Base-by-base conservation (phyloP, 2,888 invertebrate species). In the Cartodere bifasciata region DNA sequence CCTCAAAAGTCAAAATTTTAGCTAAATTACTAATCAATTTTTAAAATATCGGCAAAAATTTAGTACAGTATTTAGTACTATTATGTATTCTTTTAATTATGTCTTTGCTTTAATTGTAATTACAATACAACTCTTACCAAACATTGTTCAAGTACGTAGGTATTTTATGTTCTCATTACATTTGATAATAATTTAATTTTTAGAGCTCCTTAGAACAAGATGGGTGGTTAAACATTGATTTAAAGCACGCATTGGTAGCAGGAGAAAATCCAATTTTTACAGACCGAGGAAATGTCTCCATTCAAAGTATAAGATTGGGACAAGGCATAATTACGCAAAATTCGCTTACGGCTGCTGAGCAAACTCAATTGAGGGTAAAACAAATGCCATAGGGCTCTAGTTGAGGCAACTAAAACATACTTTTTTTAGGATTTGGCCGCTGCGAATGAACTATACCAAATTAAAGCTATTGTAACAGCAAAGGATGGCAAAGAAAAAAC, bases 191-290 rank as follows among this genome's bases (percentile, higher is more conserved):
- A n/a, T n/a, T n/a, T n/a, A n/a, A n/a, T n/a, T n/a, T n/a, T n/a
- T n/a, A n/a, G n/a, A n/a, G n/a, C n/a, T 13, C 17, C 6, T 53
- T 82, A 38, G 82, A 84, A 48, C 77, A 77, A 47, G 83, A 84
- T 58, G 75, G 79, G 16, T 78, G 77, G 70, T 54, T 82, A 12
- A 72, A 70, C 37, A 68, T 84, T 42, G 72, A 74, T 52, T 58
- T 85, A 37, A 70, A 72, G 45, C 84, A 85, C 53, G 67, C 75
- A 2, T 50, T 83, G 28, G 35, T 23, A 15, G 37, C 37, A 28
- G 68, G 73, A 10, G 52, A 60, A 41, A 46, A 57, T 21, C 64
- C 67, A 1, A 62, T 67, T 32, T 82, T 70, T 47, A 68, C 68
- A 16, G 68, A 73, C 29, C 65, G 84, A 32, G 83, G 81, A 5